Evolutionary conservation across 2,113 vertebrate species (phyloP), one percentile per base, ranked within the genome.

Genomic region (Hepsetus odoe): DNA sequence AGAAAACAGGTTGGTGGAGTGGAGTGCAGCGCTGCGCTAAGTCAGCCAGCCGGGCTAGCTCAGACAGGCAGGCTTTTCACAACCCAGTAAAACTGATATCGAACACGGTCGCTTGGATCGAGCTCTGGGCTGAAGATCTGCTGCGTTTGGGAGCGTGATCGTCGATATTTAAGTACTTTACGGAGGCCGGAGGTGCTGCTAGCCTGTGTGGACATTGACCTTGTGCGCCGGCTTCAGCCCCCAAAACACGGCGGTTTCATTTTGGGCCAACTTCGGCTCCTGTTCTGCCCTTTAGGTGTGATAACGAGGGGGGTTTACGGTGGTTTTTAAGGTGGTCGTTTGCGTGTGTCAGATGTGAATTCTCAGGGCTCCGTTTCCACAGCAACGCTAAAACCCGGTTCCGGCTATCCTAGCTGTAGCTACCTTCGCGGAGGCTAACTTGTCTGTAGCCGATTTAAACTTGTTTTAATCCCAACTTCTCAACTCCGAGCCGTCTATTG

Each of bases 1-100:
- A 84, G 85, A 86, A 86, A 85, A 84, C 87, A 85, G 87, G 87
- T 88, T 66, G 66, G 85, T 70, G 24, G 32, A 35, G 11, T n/a
- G 32, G 32, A 11, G 8, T 18, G 59, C 16, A 32, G 8, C 8
- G 14, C 59, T 7, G 33, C 16, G 24, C 24, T 24, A 24, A 40
- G 30, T 51, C 56, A 72, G 53, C 72, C 59, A 72, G 4, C 16
- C 13, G 2, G 2, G 6, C 46, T 49, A 51, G 20, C 49, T 51
- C 18, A 1, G 18, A 33, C 44, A 46, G n/a, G 22, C 20, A 49
- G 14, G 11, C 26, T n/a, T 2, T 16, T 59, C 14, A 49, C 49
- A 74, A 62, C 64, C 70, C 62, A 13, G 42, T 35, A 38, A 59
- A 72, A 72, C 82, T 69, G 7, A 64, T 62, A 56, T 53, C 26